A percentile compares a stretch with the other conserved stretches of the same genome.
Evolutionary conservation across 37 sponge, comb jelly and placozoan genomes (phyloP).

Genomic region (Lycopodina hypogea): DNA sequence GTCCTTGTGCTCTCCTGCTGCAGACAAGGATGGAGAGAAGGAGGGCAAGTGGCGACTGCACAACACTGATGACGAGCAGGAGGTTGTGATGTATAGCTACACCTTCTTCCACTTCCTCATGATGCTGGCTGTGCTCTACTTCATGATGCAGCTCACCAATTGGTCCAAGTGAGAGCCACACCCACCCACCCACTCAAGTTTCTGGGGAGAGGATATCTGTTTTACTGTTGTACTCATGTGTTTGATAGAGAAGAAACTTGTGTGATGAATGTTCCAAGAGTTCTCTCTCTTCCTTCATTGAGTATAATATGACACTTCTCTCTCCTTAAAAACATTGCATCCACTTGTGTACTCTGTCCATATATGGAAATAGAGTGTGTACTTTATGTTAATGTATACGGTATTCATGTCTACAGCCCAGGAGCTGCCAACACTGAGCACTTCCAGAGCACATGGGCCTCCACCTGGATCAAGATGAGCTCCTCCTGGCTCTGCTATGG

Average conservation of each 20-base stretch:
- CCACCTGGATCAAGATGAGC: slow-evolving; percentile 82
- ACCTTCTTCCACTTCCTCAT: slow-evolving; percentile 97
- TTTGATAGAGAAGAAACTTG: no score
- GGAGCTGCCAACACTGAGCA: slow-evolving; percentile 36
- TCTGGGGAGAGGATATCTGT: no score
- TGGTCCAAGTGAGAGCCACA: slow-evolving; percentile 78
- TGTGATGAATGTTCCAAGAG: no score
- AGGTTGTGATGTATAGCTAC: slow-evolving; percentile 92
- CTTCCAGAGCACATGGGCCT: slow-evolving; percentile 84
- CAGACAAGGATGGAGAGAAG: slow-evolving; percentile 30
- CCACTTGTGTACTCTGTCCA: no score
- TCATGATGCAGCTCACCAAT: slow-evolving; percentile 97
- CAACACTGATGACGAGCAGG: slow-evolving; percentile 83
- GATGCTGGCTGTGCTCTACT: slow-evolving; percentile 84
- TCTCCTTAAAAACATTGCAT: no score
- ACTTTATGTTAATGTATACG: no score
- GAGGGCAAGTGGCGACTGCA: slow-evolving; percentile 42
- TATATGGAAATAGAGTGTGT: no score
- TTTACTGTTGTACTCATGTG: no score
- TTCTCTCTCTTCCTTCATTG: no score
- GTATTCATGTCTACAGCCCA: not conserved
- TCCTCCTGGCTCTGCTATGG: slow-evolving; percentile 72
- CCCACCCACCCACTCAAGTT: no score
- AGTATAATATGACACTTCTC: no score
- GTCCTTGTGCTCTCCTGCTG: slow-evolving; percentile 3